A percentile compares a stretch with the other conserved stretches of the same genome.
Evolutionary conservation across 1,140 invertebrate species (phyloP).

Genomic region (Caerostris darwini): DNA sequence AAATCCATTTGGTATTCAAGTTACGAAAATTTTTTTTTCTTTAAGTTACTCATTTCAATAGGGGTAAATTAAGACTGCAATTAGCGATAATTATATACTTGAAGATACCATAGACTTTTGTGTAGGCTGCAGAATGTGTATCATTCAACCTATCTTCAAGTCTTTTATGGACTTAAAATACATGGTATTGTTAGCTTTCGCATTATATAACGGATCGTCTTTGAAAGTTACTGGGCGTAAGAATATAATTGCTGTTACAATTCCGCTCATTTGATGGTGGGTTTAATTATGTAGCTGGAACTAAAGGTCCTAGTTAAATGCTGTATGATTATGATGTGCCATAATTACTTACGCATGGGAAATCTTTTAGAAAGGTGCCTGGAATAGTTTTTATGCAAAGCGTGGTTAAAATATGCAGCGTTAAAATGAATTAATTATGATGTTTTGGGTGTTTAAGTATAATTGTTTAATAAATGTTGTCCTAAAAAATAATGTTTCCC

Average conservation of each 20-base stretch:
- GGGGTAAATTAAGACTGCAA: background rate
- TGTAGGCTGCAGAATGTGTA: background rate
- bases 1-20: background rate
- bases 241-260: background rate
- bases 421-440: background rate
- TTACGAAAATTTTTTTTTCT: background rate
- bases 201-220: background rate
- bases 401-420: background rate
- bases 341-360: background rate
- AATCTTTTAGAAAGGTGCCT: background rate
- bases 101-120: background rate
- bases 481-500: background rate
- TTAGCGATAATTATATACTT: background rate
- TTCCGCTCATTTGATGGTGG: background rate
- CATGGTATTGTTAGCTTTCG: background rate
- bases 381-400: background rate
- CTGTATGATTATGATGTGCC: background rate
- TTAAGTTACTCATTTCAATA: background rate
- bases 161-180: background rate
- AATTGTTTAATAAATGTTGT: too few relatives aligned
- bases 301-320: background rate
- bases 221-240: background rate
- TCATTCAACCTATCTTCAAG: background rate
- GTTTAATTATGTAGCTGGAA: background rate
- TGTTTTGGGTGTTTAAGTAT: background rate